phyloP scores from a whole-genome alignment of 2,113 vertebrate species.

The Eurystomus gularis region DNA sequence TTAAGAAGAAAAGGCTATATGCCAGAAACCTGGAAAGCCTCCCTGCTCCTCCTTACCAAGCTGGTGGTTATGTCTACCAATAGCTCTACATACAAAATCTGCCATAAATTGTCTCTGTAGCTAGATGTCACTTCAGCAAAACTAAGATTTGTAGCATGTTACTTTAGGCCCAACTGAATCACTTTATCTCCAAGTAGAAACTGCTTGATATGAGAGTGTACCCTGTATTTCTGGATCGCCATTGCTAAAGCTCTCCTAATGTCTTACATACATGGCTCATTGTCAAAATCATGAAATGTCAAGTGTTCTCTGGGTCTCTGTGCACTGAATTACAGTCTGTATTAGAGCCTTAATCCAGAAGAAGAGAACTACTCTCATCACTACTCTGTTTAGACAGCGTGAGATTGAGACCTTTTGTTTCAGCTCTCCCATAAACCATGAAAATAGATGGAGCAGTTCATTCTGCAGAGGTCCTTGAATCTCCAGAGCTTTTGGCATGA shows the following conservation, averaged over 20 bases:
- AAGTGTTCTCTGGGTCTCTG: background rate
- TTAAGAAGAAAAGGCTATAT: background rate
- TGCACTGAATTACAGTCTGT: background rate
- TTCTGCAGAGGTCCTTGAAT: background rate
- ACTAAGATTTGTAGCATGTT: background rate
- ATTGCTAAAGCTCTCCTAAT: background rate
- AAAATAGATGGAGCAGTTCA: conserved; percentile 5
- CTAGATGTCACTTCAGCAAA: background rate
- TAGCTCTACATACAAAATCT: background rate
- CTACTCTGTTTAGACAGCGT: background rate
- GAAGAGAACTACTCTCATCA: background rate
- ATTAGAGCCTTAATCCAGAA: background rate
- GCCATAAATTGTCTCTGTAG: background rate
- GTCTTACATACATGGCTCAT: background rate
- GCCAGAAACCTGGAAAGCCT: background rate
- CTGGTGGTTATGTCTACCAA: background rate
- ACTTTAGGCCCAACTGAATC: background rate
- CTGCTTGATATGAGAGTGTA: background rate
- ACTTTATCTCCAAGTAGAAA: background rate
- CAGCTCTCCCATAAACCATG: background rate
- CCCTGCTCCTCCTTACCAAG: background rate
- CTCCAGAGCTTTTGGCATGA: background rate
- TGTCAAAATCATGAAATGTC: background rate
- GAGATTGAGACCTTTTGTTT: background rate
- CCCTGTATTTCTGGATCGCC: background rate